Percentiles rank a stretch among this genome's conserved stretches.
phyloP scores from a whole-genome alignment of 2,797 vertebrate species.

The Centroberyx gerrardi region DNA sequence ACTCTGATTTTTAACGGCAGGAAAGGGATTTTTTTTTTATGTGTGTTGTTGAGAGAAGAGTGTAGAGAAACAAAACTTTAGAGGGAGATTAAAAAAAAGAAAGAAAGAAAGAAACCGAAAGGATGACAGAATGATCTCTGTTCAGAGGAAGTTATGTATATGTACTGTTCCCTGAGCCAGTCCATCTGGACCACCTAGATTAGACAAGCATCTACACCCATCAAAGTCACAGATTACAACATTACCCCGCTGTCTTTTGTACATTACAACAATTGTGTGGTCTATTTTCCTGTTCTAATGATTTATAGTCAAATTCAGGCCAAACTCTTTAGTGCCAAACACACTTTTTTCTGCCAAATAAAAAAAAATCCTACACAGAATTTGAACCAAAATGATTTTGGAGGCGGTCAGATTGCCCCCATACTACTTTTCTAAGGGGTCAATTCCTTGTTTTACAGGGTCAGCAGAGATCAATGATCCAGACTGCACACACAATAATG shows the following conservation, averaged over 20 bases:
- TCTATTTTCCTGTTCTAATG: neutral
- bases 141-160: conserved; percentile 26
- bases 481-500: no score
- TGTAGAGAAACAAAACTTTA: conserved; percentile 11
- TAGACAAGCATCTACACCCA: conserved; percentile 15
- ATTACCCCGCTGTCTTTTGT: conserved; percentile 15
- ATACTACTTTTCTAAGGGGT: neutral
- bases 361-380: neutral
- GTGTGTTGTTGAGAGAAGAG: conserved; percentile 9
- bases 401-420: neutral
- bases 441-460: neutral
- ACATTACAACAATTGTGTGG: neutral
- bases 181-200: conserved; percentile 58
- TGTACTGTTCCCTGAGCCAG: conserved; percentile 24
- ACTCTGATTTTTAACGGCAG: conserved; percentile 3
- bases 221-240: conserved; percentile 26
- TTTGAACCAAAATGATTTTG: neutral
- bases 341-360: conserved; percentile 20
- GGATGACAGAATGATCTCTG: conserved; percentile 37
- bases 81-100: neutral
- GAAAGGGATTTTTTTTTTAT: conserved; percentile 5
- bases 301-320: neutral
- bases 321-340: conserved; percentile 12
- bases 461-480: neutral
- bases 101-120: conserved; percentile 27